phyloP scores from a whole-genome alignment of 2,797 vertebrate species.

The Danio tinwini region DNA sequence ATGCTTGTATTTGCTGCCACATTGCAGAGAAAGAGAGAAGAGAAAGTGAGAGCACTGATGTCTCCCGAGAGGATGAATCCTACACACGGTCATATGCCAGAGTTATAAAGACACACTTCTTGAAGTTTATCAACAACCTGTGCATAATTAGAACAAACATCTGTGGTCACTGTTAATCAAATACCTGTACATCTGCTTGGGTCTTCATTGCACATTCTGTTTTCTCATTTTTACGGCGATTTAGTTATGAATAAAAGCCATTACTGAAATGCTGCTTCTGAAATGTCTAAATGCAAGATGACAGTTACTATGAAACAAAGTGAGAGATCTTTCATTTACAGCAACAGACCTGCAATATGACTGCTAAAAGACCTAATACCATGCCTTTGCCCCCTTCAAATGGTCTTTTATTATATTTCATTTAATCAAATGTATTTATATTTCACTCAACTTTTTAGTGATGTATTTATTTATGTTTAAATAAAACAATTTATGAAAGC shows the following conservation, averaged over 20 bases:
- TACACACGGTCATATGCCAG: constrained; percentile 65
- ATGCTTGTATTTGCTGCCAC: constrained; percentile 48
- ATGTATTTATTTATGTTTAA: too few relatives aligned
- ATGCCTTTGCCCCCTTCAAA: not conserved
- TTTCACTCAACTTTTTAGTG: too few relatives aligned
- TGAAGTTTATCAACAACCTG: constrained; percentile 67
- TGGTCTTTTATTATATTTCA: too few relatives aligned
- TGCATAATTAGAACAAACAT: constrained; percentile 75
- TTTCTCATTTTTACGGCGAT: not conserved
- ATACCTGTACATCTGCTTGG: constrained; percentile 74
- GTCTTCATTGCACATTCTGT: not conserved
- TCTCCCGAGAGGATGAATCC: constrained; percentile 44
- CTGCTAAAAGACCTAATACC: not conserved
- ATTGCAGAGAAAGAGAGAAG: constrained; percentile 30
- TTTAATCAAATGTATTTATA: too few relatives aligned
- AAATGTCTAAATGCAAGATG: not conserved
- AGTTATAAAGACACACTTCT: constrained; percentile 53
- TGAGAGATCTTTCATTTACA: too few relatives aligned
- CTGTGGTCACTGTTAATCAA: constrained; percentile 76
- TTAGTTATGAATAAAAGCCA: not conserved
- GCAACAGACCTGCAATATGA: not conserved
- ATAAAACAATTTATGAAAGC: too few relatives aligned
- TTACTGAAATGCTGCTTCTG: not conserved
- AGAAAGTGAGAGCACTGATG: constrained; percentile 24
- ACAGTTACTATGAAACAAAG: not conserved